Evolutionary conservation across 2,888 invertebrate genomes (phyloP).

Genomic region (Pheosia gnoma): DNA sequence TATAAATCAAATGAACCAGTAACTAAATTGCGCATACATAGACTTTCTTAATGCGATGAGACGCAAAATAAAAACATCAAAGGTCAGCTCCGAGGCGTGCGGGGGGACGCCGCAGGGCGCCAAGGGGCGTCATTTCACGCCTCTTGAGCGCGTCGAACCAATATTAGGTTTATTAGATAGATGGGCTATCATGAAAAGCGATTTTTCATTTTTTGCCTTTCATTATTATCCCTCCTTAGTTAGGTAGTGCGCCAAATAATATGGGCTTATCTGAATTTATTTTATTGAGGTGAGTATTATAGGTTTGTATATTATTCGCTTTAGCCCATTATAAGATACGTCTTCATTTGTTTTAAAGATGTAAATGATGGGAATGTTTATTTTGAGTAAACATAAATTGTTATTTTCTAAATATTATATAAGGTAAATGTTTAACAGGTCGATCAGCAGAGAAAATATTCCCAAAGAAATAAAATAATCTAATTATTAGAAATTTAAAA

Average conservation of each 20-base stretch:
- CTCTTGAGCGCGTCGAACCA: constrained; percentile 80
- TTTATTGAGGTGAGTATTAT: background rate
- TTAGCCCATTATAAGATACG: no score
- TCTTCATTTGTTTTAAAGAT: no score
- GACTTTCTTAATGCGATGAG: constrained; percentile 24
- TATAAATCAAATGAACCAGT: background rate
- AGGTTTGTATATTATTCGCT: background rate
- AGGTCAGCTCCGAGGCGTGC: constrained; percentile 50
- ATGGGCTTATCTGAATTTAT: constrained; percentile 1
- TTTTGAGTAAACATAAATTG: no score
- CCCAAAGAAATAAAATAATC: no score
- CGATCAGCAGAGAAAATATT: no score
- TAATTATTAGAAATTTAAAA: no score
- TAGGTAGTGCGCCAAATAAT: constrained; percentile 14
- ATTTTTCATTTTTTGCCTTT: constrained; percentile 67
- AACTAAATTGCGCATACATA: background rate
- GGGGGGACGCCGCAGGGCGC: constrained; percentile 45
- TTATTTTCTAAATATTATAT: no score
- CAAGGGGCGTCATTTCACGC: constrained; percentile 75
- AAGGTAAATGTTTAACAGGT: no score
- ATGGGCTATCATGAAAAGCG: constrained; percentile 68
- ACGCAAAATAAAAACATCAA: constrained; percentile 50
- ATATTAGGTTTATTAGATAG: constrained; percentile 83
- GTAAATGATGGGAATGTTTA: no score
- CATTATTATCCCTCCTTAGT: constrained; percentile 55